These are phyloP conservation scores for Bombus balteatus DNA, from an alignment of 1,140 invertebrate genomes.

Conservation along the genomic window DNA sequence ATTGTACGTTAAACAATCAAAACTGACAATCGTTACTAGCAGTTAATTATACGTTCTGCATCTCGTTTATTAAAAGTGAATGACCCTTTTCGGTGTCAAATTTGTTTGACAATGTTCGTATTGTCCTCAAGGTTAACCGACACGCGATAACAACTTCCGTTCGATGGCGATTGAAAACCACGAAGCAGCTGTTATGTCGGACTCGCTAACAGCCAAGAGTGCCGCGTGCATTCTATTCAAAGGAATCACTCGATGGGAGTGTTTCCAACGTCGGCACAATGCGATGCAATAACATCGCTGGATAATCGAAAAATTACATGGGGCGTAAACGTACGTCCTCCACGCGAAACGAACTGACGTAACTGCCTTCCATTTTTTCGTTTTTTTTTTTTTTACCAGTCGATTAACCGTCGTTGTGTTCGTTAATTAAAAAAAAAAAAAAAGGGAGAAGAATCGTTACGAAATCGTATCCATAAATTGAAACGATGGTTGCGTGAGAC, in stretches of 20 bases:
- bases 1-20: neutral
- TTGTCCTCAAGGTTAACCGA: neutral
- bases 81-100: neutral
- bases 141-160: slow-evolving; percentile 3
- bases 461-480: neutral
- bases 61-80: neutral
- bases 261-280: neutral
- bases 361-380: neutral
- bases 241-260: slow-evolving; percentile 1
- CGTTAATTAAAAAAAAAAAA: slow-evolving; percentile 6
- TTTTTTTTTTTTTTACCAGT: neutral
- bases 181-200: neutral
- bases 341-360: neutral
- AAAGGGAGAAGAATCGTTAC: neutral
- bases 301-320: slow-evolving; percentile 19
- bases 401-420: neutral
- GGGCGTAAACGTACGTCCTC: neutral
- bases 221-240: neutral
- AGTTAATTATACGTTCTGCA: neutral
- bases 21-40: neutral
- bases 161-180: neutral
- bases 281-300: neutral
- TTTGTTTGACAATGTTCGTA: neutral
- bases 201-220: neutral
- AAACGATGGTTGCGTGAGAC: neutral